A percentile compares a stretch with the other conserved stretches of the same genome.
phyloP scores from a whole-genome alignment of 2,113 vertebrate genomes.

The Smithornis capensis region DNA sequence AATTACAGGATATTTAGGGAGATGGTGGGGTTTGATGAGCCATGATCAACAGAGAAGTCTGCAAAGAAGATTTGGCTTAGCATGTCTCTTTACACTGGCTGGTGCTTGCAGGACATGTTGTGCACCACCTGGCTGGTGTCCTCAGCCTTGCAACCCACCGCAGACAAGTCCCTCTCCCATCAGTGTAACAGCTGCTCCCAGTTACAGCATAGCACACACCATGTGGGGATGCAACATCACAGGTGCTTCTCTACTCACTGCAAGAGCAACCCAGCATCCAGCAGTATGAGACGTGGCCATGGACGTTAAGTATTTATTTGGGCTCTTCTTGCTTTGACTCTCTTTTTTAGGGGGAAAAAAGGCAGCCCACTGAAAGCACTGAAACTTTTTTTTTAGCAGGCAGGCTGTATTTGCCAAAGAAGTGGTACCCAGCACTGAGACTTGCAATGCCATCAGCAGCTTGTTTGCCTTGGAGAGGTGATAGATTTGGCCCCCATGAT shows the following conservation, averaged over 20 bases:
- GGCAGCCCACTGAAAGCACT: not conserved
- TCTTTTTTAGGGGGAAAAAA: not conserved
- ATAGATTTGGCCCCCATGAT: not conserved
- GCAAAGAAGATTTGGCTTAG: not conserved
- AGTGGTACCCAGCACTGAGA: not conserved
- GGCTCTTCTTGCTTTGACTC: not conserved
- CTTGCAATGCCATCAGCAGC: not conserved
- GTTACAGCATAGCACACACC: rapidly evolving
- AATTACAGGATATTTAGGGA: not conserved
- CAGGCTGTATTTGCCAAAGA: not conserved
- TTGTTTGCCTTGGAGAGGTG: not conserved
- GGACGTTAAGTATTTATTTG: not conserved
- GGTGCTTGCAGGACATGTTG: rapidly evolving
- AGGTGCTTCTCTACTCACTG: rapidly evolving
- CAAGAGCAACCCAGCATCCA: not conserved
- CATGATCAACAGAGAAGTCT: not conserved
- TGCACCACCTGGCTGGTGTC: not conserved
- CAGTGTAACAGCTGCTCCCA: rapidly evolving
- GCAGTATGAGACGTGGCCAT: not conserved
- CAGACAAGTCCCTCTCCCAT: not conserved
- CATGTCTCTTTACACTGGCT: rapidly evolving
- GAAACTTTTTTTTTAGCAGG: not conserved
- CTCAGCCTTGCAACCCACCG: rapidly evolving
- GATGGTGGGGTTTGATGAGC: rapidly evolving
- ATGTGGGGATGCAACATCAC: rapidly evolving